Base-by-base conservation (phyloP, 2,888 invertebrate species). In the Drosophila multiciliata region DNA sequence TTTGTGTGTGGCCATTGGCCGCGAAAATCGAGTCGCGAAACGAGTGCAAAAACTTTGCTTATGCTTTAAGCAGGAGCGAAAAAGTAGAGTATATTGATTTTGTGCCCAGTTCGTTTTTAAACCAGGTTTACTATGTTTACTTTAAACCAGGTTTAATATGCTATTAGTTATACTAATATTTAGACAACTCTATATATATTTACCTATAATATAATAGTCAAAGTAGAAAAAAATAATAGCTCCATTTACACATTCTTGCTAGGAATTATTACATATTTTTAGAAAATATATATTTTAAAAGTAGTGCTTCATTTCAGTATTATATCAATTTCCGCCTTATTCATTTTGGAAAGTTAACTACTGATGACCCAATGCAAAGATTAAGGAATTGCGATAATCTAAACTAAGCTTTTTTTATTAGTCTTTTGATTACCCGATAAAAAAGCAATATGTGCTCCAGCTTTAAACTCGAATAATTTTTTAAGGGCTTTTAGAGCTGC, bases 1-100 rank as follows among this genome's bases (percentile, higher is more conserved):
- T 7, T 45, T 15, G 58, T 60, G 42, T 58, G 61, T 79, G 77
- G 52, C 66, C 73, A 66, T 53, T 87, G 76, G 82, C 66, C 79
- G 79, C 73, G 66, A 68, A 77, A 77, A 75, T 65, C 64, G 72
- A 82, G 62, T 80, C 68, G 66, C 75, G 73, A 83, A 87, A 80
- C 76, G 87, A 89, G 84, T 87, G 84, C 84, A 87, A 74, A 45
- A 80, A 80, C 50, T 63, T 55, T 55, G 23, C 20, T 45, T 32
- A 53, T 61, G 38, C 40, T 7, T 23, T 9, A 23, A 15, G 15
- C 57, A 9, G 9, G 12, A 12, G 20, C 6, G 1, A 0, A 48
- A 32, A 23, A n/a, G 3, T 12, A 26, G 52, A 29, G 61, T 33
- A 23, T 59, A 49, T 35, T 20, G 11, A 35, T 29, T 36, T n/a